Evolutionary conservation across 2,888 invertebrate genomes (phyloP).

Genomic region (Acronicta alni): DNA sequence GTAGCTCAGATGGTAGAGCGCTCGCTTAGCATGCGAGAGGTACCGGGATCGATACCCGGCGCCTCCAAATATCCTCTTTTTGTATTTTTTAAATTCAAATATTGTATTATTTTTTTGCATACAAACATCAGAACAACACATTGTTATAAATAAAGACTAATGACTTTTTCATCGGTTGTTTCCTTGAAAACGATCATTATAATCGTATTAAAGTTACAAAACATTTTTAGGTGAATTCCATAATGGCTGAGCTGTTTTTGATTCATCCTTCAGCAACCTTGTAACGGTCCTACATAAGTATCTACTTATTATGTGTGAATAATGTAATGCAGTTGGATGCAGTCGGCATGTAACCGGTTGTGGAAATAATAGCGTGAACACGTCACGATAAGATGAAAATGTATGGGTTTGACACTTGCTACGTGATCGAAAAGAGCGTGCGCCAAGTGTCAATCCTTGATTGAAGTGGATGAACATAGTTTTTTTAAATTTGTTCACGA

Average conservation of each 20-base stretch:
- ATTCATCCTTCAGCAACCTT: slow-evolving; percentile 22
- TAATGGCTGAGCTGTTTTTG: slow-evolving; percentile 5
- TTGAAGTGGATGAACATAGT: no score
- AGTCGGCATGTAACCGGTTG: neutral
- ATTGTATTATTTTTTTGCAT: neutral
- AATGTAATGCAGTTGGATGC: neutral
- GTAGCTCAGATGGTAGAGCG: slow-evolving; percentile 90
- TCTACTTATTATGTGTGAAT: neutral
- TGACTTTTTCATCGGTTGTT: slow-evolving; percentile 14
- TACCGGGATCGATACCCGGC: slow-evolving; percentile 89
- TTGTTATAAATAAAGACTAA: neutral
- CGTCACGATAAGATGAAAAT: no score
- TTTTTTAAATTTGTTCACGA: no score
- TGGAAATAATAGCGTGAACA: no score
- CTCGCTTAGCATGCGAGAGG: slow-evolving; percentile 90
- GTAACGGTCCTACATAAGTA: slow-evolving; percentile 5
- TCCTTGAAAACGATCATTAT: slow-evolving; percentile 60
- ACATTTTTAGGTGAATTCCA: slow-evolving; percentile 20
- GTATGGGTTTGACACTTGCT: no score
- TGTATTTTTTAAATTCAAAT: neutral
- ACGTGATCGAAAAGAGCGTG: no score
- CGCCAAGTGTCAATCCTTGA: no score
- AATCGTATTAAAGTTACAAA: slow-evolving; percentile 43
- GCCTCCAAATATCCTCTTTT: slow-evolving; percentile 31
- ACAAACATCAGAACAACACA: neutral